Conservation (phyloP, 2,888 invertebrate species). For the Ellobium chinense region DNA sequence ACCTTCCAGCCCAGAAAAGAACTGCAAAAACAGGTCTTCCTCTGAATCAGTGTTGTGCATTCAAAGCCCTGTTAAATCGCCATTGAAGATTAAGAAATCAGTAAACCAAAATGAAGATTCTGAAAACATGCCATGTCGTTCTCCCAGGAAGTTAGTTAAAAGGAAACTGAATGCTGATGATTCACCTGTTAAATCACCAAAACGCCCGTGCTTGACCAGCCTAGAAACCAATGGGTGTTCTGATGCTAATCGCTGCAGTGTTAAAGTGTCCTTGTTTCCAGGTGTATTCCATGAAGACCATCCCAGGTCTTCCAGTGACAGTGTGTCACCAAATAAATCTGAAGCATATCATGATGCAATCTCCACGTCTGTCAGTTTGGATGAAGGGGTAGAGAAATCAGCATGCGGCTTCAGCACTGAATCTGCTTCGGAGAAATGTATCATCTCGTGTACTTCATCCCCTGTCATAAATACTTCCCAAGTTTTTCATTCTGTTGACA, state of each 20-base stretch:
- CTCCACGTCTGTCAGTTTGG: background rate
- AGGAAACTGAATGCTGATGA: background rate
- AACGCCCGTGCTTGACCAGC: constrained; percentile 38
- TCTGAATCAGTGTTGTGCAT: too few relatives aligned
- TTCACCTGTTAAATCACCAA: constrained; percentile 32
- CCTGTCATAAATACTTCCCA: background rate
- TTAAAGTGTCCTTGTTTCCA: constrained; percentile 17
- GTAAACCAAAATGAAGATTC: background rate
- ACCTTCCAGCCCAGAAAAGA: too few relatives aligned
- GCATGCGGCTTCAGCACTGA: background rate
- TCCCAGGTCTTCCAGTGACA: background rate
- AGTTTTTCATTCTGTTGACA: background rate
- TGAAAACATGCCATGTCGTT: constrained; percentile 9
- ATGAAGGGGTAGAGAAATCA: background rate
- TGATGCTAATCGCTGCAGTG: background rate
- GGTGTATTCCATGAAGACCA: background rate
- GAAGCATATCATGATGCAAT: background rate
- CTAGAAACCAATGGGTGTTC: constrained; percentile 15
- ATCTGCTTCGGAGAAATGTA: background rate
- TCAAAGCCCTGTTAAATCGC: background rate
- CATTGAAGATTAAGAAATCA: background rate
- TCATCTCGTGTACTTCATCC: background rate
- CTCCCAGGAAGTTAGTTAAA: constrained; percentile 10
- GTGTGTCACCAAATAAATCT: background rate
- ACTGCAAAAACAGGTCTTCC: too few relatives aligned